Conservation (phyloP, 1,140 invertebrate genomes). For the Lutraria rhynchaena region DNA sequence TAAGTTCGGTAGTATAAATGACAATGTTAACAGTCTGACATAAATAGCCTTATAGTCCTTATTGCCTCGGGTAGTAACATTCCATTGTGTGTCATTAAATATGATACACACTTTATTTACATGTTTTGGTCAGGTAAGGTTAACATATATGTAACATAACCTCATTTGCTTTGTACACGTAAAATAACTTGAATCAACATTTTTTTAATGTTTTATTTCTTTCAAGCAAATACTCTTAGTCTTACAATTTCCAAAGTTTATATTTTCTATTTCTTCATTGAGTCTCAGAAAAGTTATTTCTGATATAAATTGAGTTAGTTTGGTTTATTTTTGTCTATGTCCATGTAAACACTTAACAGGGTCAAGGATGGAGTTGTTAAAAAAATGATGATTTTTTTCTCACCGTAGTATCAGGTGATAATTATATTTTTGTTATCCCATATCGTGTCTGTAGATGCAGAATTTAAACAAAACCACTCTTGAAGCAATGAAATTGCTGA, state of each 20-base stretch:
- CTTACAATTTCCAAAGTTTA: not conserved
- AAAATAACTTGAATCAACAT: not conserved
- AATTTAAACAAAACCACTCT: too few species aligned
- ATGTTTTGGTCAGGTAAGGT: not conserved
- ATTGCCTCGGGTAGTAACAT: conserved; percentile 17
- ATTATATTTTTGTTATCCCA: too few species aligned
- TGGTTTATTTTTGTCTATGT: too few species aligned
- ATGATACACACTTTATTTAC: not conserved
- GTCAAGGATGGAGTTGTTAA: too few species aligned
- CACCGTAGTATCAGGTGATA: too few species aligned
- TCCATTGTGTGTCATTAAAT: not conserved
- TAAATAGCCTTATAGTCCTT: not conserved
- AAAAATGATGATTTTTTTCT: too few species aligned
- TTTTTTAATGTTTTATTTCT: not conserved
- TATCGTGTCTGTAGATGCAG: too few species aligned
- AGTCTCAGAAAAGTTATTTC: too few species aligned
- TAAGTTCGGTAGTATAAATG: not conserved
- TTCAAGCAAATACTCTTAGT: not conserved
- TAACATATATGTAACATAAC: not conserved
- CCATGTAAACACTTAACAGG: too few species aligned
- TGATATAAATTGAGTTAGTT: too few species aligned
- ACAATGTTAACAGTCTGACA: not conserved
- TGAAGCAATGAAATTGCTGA: too few species aligned
- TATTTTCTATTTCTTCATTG: conserved; percentile 2
- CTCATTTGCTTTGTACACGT: not conserved